These are phyloP conservation scores for Cottoperca gobio DNA, from an alignment of 2,797 vertebrate genomes.

Conservation along the genomic window DNA sequence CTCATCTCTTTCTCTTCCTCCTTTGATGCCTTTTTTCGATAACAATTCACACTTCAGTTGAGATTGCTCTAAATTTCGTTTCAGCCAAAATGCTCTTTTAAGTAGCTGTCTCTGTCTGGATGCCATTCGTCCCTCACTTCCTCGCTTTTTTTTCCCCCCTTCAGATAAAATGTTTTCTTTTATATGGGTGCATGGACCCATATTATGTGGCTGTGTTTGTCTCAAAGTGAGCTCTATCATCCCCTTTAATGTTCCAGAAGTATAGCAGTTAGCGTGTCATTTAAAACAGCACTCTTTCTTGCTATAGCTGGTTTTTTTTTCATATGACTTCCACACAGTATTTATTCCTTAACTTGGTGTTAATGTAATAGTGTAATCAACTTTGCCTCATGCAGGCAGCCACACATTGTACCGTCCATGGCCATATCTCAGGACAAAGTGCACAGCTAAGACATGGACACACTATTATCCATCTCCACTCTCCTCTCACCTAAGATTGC, in stretches of 20 bases:
- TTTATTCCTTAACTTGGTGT: neutral
- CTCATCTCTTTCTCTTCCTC: conserved; percentile 45
- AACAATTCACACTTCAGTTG: conserved; percentile 74
- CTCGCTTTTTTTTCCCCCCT: neutral
- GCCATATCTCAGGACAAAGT: conserved; percentile 5
- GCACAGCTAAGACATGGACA: conserved; percentile 29
- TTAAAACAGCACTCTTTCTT: conserved; percentile 11
- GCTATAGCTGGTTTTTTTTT: neutral
- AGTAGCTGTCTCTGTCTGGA: conserved; percentile 63
- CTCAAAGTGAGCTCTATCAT: conserved; percentile 36
- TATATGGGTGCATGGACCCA: conserved; percentile 35
- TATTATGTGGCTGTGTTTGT: conserved; percentile 43
- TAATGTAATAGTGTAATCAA: neutral
- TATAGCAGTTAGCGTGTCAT: conserved; percentile 31
- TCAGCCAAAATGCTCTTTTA: conserved; percentile 69
- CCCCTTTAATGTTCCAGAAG: conserved; percentile 29
- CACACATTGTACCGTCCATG: neutral
- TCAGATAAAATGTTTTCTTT: conserved; percentile 54
- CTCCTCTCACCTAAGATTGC: conserved; percentile 50
- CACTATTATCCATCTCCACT: conserved; percentile 31
- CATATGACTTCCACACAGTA: neutral
- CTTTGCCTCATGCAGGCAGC: neutral
- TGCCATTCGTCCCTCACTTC: conserved; percentile 51
- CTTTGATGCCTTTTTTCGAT: conserved; percentile 54
- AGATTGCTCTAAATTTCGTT: conserved; percentile 75